Base-by-base conservation (phyloP, 2,797 vertebrate species). In the Phrynocephalus forsythii region DNA sequence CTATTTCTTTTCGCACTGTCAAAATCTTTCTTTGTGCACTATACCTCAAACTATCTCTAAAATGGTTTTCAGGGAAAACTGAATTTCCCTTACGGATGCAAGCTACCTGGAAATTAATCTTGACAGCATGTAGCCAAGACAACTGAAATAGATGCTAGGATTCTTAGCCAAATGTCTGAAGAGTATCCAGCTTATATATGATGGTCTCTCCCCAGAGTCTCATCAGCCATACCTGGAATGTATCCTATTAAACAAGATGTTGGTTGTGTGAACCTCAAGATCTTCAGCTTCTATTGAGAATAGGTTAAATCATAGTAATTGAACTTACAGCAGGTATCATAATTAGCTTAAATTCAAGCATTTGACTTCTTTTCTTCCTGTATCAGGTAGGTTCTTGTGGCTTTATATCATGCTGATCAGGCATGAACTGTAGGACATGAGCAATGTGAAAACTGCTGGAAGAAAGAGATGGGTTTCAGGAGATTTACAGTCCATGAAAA, bases 251-350 rank as follows among this genome's bases (percentile, higher is more conserved):
- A 67, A 30, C 10, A 38, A 67, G 28, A 73, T 73, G 73, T 24
- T 48, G 11, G 24, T 33, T 28, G 13, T 75, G 28, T n/a, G 10
- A 82, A 85, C 79, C 79, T 91, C 87, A 93, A 86, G 48, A 90
- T 92, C 86, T 94, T 38, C 73, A 91, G 68, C 13, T 93, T 91
- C 91, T 86, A 3, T 86, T 91, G 68, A 82, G 79, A 72, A 69
- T 3, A 11, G 68, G 38, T 83, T 66, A 83, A 81, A 10, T 79
- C 11, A 22, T 3, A 66, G 9, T 33, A 8, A 4, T 33, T 44
- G n/a, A 33, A 76, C 78, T 83, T 71, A 68, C 67, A 50, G 26
- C 26, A 24, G 30, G 30, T 44, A 9, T 15, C 30, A 20, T 56
- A 56, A 79, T 7, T 20, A 69, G n/a, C 10, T 69, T 79, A 33